Conservation (phyloP, 2,888 invertebrate species). For the Artemia sinica region DNA sequence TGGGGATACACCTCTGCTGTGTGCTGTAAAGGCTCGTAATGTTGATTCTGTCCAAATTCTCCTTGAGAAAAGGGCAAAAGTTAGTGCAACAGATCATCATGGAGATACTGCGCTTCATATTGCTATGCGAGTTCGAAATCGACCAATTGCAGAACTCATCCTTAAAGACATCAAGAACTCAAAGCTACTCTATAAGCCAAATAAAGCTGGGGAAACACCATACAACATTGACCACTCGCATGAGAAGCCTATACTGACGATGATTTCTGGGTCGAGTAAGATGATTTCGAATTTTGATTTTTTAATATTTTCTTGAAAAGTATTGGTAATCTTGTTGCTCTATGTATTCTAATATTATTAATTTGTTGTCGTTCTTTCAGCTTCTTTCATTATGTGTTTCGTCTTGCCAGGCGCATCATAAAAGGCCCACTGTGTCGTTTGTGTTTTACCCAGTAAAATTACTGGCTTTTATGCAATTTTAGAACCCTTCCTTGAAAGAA, state of each 20-base stretch:
- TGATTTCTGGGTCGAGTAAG: slow-evolving; percentile 79
- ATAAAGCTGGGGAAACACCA: slow-evolving; percentile 85
- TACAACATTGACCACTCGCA: slow-evolving; percentile 92
- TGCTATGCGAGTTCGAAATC: slow-evolving; percentile 77
- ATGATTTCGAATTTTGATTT: too few species aligned
- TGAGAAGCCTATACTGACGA: slow-evolving; percentile 82
- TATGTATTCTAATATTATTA: too few species aligned
- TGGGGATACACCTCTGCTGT: slow-evolving; percentile 78
- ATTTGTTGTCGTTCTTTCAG: too few species aligned
- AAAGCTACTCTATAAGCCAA: slow-evolving; percentile 79
- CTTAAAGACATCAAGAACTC: slow-evolving; percentile 89
- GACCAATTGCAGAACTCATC: slow-evolving; percentile 70
- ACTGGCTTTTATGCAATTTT: too few species aligned
- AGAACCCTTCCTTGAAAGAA: too few species aligned
- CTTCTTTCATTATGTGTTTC: too few species aligned
- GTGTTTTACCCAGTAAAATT: too few species aligned
- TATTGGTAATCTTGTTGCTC: too few species aligned
- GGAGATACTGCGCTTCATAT: slow-evolving; percentile 92
- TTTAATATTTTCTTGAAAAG: too few species aligned
- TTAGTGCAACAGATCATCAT: slow-evolving; percentile 62
- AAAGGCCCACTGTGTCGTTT: too few species aligned
- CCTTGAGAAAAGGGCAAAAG: slow-evolving; percentile 78
- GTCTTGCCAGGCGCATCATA: too few species aligned
- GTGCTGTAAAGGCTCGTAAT: slow-evolving; percentile 76
- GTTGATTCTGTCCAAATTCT: slow-evolving; percentile 63